Conservation (phyloP, 2,888 invertebrate genomes). For the Rhogogaster chlorosoma region DNA sequence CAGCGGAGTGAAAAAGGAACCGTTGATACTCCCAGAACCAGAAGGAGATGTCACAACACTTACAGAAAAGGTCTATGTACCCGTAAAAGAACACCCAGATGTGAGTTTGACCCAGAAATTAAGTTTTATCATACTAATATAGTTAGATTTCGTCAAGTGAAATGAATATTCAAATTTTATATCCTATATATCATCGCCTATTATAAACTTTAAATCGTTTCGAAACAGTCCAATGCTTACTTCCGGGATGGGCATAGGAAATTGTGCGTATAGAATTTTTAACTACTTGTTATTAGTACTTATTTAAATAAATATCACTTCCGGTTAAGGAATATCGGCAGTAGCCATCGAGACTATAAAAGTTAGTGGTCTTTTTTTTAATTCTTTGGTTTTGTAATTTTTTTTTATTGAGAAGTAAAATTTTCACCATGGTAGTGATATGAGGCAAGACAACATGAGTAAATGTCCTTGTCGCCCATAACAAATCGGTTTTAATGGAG, state of each 20-base stretch:
- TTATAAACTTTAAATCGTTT: neutral
- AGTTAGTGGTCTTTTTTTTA: no score
- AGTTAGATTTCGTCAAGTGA: neutral
- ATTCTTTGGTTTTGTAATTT: no score
- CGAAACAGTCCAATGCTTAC: neutral
- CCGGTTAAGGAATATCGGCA: neutral
- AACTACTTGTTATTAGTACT: neutral
- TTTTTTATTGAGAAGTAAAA: neutral
- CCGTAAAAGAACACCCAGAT: conserved; percentile 99
- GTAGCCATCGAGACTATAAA: neutral
- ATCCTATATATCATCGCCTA: neutral
- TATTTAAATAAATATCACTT: conserved; percentile 21
- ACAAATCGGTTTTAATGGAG: neutral
- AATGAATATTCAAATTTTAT: neutral
- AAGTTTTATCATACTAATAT: neutral
- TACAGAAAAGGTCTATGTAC: conserved; percentile 99
- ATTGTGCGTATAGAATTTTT: no score
- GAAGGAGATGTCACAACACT: conserved; percentile 94
- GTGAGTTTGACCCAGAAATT: conserved; percentile 86
- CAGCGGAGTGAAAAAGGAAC: conserved; percentile 97
- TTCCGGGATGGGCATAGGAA: neutral
- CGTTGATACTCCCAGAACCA: conserved; percentile 93
- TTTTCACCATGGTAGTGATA: neutral
- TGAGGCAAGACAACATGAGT: neutral
- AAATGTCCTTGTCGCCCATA: neutral